Evolutionary conservation across 2,888 invertebrate species (phyloP), one percentile per base, ranked within the genome.

Genomic region (Dryocosmus kuriphilus): DNA sequence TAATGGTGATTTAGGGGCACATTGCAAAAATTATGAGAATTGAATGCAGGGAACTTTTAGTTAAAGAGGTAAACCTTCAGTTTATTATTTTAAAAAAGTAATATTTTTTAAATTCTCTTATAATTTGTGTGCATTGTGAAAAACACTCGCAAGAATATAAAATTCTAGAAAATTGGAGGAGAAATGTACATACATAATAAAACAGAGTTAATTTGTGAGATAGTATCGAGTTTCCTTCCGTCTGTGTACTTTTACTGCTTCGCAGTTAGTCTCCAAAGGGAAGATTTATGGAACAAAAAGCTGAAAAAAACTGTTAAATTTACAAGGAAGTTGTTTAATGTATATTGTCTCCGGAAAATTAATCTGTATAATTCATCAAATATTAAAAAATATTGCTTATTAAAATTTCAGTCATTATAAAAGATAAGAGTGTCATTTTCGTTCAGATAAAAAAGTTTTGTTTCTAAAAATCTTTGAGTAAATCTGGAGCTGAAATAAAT

Each of bases 221-320:
- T 51, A 46, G 24, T 46, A 51, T 46, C 46, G 24, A 51, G 6
- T 67, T 67, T 67, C 30, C 46, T 19, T 51, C 1, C 2, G 24
- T 65, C 67, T n/a, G 46, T 67, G 46, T 19, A 67, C 46, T 67
- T 67, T 51, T 67, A 67, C 51, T 51, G 27, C 46, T 67, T 67
- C 41, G 19, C 67, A 4, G 9, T 46, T 51, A 41, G n/a, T 14
- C 14, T 3, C 24, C 35, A 46, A 27, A 19, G 30, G 27, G 27
- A n/a, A 46, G 30, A 30, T 46, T 51, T 46, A 46, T 46, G 8
- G 27, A 30, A 71, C n/a, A 27, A 51, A 71, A 51, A 71, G 71
- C 30, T 71, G n/a, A 30, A 71, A 30, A 71, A 71, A 67, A 27
- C 16, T 24, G 19, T 46, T 8, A 16, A 24, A 27, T 22, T 38